Base-by-base conservation (phyloP, 2,888 invertebrate genomes). In the Lycaena phlaeas region DNA sequence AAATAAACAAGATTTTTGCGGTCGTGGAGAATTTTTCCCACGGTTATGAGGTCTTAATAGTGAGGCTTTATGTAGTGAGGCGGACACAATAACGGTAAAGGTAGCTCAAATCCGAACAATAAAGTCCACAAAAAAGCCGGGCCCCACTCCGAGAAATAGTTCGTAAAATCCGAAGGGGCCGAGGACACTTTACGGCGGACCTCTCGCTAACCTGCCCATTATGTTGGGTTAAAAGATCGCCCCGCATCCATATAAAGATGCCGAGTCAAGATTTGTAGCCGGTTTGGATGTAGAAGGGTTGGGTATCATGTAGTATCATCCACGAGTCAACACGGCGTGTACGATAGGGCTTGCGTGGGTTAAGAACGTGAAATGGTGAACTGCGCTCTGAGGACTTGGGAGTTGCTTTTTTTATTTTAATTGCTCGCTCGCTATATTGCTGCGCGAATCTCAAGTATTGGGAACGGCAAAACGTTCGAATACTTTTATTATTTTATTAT, bases 31-130 rank as follows among this genome's bases (percentile, higher is more conserved):
- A 49, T 49, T 54, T 73, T 84, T 84, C 84, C 82, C 84, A 82
- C 82, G 82, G 73, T 79, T 79, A 81, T 81, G 81, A 82, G 75
- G 77, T 79, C 77, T 74, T 79, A 79, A 81, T 78, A 78, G 78
- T 71, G 74, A 71, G 68, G 64, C 71, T 78, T 74, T 78, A 84
- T 79, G 82, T 79, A 81, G 72, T 75, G 77, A 64, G 66, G 73
- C 79, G 82, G 63, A 81, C 73, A 82, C 77, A 81, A 81, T 82
- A 79, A 76, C 82, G 74, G 76, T 82, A 81, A 81, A 84, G 84
- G 84, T 84, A 79, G 73, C 68, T 65, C 69, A 82, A 81, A 81
- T 84, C 79, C 81, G 78, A 71, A 79, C 81, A 81, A 84, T 82
- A 84, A 84, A 84, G 71, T 73, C 67, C 68, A 69, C 68, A 75